Evolutionary conservation across 2,888 invertebrate genomes (phyloP), one percentile per base, ranked within the genome.

Genomic region (Acronicta psi): DNA sequence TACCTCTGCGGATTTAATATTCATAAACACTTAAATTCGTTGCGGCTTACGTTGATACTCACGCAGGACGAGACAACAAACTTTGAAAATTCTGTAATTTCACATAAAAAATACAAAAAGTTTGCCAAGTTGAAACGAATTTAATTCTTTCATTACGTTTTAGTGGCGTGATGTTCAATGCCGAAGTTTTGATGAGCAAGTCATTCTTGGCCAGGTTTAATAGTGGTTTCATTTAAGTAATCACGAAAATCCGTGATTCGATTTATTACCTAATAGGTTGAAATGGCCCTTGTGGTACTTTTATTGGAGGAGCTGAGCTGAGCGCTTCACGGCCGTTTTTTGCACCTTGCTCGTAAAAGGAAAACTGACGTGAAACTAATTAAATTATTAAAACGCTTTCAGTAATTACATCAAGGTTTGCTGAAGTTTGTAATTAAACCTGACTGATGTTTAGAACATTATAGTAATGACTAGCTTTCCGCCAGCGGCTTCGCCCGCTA

Each of bases 201-300:
- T 53, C 62, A 77, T 75, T 77, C 71, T 69, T 60, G 57, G 69
- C 67, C 65, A 69, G 57, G 59, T 50, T 67, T 67, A 62, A 68
- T 59, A 54, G 64, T 45, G 31, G 52, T 69, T 73, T 74, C 69
- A 75, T 81, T 80, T 71, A 69, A 67, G 62, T 79, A 75, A 82
- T 83, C 84, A 82, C 79, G 78, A 75, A 81, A 82, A 82, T 66
- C 49, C 70, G 68, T 71, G 76, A 77, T 82, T 77, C 77, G 81
- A 88, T 86, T 85, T 82, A 86, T 87, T 87, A 78, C 79, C 79
- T 82, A 84, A 86, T 81, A 79, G 73, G 75, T 65, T 66, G 45
- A 73, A 76, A 63, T 66, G 49, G 70, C 78, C 77, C 76, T 76
- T 81, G 67, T n/a, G n/a, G n/a, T 73, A 75, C 74, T 73, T 71